Evolutionary conservation across 2,888 invertebrate species (phyloP), one percentile per base, ranked within the genome.

Genomic region (Steinernema scapterisci): DNA sequence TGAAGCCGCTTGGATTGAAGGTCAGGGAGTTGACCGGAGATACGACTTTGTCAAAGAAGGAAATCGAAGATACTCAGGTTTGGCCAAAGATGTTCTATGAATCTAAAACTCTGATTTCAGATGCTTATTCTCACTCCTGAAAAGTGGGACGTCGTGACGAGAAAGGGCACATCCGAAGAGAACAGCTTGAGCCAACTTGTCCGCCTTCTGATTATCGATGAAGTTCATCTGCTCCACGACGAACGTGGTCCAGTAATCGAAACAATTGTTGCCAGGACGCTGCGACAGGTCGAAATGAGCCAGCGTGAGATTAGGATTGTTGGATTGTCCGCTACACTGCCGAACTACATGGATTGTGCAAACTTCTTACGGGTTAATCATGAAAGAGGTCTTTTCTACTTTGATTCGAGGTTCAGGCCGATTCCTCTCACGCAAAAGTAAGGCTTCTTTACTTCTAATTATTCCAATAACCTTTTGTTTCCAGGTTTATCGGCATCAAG

Each of bases 91-190:
- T n/a, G n/a, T n/a, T n/a, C n/a, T n/a, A n/a, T n/a, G n/a, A n/a
- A n/a, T n/a, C n/a, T n/a, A n/a, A n/a, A n/a, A n/a, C n/a, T n/a
- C n/a, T n/a, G n/a, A n/a, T n/a, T n/a, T n/a, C n/a, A 90, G 89
- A 95, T 99, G 93, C 91, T 99, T 70, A 94, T 99, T 0, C 95
- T 97, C 0, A 99, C 99, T 0, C 99, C 99, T 0, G 99, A 99
- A 89, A 99, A 99, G 87, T 99, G 99, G 97, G 99, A 99, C 88
- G 96, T 99, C 6, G 95, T 99, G 0, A 97, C 97, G 0, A 91
- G 99, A 80, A 99, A 99, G 84, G 88, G 89, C 70, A 99, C 99
- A 84, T 88, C 89, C 70, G 89, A 88, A 91, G 93, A 95, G 7
- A 95, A 96, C 88, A 54, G 54, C 25, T 25, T 54, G 11, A 54